A percentile compares a stretch with the other conserved stretches of the same genome.
Conservation (phyloP, 2,113 vertebrate species). For the Oenanthe melanoleuca region DNA sequence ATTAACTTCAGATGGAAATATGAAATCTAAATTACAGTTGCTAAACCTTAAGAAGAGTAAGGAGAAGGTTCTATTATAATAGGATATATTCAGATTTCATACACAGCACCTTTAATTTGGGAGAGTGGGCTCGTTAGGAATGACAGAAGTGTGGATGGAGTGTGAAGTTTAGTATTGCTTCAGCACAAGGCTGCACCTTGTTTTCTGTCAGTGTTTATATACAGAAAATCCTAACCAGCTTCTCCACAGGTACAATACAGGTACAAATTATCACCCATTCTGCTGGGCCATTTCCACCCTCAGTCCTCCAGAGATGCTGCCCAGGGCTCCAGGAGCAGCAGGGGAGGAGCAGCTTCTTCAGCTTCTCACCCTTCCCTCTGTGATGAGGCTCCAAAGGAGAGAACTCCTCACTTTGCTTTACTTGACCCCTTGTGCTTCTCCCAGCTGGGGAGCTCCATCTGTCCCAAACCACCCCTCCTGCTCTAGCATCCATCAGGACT, state of each 20-base stretch:
- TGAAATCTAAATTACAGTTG: slow-evolving; percentile 50
- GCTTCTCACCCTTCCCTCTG: background rate
- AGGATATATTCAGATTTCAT: slow-evolving; percentile 22
- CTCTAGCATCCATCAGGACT: background rate
- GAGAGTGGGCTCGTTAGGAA: background rate
- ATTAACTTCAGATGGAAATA: slow-evolving; percentile 44
- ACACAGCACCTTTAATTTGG: background rate
- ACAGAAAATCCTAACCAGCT: background rate
- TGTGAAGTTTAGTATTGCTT: background rate
- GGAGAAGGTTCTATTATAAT: slow-evolving; percentile 19
- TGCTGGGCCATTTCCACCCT: background rate
- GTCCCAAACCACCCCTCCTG: background rate
- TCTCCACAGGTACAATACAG: background rate
- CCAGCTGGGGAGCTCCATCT: background rate
- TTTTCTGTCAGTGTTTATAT: background rate
- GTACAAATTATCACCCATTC: fast-evolving
- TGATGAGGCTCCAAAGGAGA: background rate
- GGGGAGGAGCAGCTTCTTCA: background rate
- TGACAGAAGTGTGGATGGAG: background rate
- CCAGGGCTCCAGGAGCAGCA: background rate
- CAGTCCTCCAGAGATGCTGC: background rate
- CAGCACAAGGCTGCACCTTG: background rate
- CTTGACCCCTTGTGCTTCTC: background rate
- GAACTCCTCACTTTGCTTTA: background rate
- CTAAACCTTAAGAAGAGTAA: slow-evolving; percentile 10